Base-by-base conservation (phyloP, 2,797 vertebrate genomes). In the Gymnothorax reevesii region DNA sequence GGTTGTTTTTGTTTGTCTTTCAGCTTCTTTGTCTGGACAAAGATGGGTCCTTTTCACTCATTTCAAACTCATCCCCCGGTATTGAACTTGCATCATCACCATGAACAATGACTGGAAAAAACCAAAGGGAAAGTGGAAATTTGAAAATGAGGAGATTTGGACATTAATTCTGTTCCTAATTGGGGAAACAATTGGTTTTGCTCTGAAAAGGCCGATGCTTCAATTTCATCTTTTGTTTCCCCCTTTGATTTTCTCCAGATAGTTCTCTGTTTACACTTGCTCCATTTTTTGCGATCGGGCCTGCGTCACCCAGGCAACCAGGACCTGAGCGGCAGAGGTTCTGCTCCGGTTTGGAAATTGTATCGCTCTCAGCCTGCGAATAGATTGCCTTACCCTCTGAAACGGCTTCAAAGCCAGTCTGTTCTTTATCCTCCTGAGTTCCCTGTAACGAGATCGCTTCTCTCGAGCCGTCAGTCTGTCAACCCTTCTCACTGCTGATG, bases 321-420 rank as follows among this genome's bases (percentile, higher is more conserved):
- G 80, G 80, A 27, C 80, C 15, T 57, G 22, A 59, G 80, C 13
- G n/a, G 10, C 55, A 7, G 80, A 25, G 79, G 15, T 59, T 57
- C 80, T 27, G n/a, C 13, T 0, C n/a, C 55, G 12, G 57, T 57
- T 57, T 4, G 2, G 54, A 27, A 55, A 57, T 17, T 20, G 20
- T 22, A 20, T 54, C 42, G 52, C 75, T 79, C 15, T 5, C 49
- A 27, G 75, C 42, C 75, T 79, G 13, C 15, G 4, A 17, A 22
- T 79, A 82, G 57, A 82, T 82, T 59, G 52, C 80, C 80, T 82
- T 82, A 20, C n/a, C 49, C 80, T 59, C 80, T 82, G 54, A 57
- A 57, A 57, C 22, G 80, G 80, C 80, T 84, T 54, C 27, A 52
- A 66, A 66, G 60, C 62, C 83, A 82, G 57, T n/a, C n/a, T 33